phyloP scores from a whole-genome alignment of 1,140 invertebrate species.

The Cepaea nemoralis region DNA sequence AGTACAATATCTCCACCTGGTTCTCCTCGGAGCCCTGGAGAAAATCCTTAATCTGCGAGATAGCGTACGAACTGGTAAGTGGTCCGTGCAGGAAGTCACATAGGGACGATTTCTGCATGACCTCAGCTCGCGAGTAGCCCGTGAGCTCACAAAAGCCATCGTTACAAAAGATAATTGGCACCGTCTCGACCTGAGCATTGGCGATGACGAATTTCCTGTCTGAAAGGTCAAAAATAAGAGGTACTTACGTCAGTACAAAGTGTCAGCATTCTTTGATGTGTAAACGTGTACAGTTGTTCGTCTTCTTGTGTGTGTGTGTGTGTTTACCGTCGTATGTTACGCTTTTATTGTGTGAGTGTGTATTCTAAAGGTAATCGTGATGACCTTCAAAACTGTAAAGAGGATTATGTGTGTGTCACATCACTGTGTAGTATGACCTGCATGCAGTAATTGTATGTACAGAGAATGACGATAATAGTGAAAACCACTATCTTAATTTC shows the following conservation, averaged over 20 bases:
- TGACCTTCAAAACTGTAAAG: too few relatives aligned
- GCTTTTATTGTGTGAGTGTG: too few relatives aligned
- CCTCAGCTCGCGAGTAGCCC: conserved; percentile 82
- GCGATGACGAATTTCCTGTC: conserved; percentile 89
- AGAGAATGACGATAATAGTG: too few relatives aligned
- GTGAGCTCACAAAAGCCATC: conserved; percentile 87
- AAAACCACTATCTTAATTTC: too few relatives aligned
- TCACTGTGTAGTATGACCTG: too few relatives aligned
- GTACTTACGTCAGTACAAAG: not conserved
- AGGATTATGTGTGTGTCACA: too few relatives aligned
- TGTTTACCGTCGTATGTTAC: too few relatives aligned
- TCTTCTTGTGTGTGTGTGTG: too few relatives aligned
- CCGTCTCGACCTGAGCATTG: conserved; percentile 83
- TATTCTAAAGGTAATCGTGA: too few relatives aligned
- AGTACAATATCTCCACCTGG: conserved; percentile 86
- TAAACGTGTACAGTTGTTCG: too few relatives aligned
- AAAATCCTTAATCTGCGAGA: conserved; percentile 80
- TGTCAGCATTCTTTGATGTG: not conserved
- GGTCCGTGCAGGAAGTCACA: conserved; percentile 87
- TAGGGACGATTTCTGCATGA: conserved; percentile 83
- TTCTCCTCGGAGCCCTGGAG: conserved; percentile 82
- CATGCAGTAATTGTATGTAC: too few relatives aligned
- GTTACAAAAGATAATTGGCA: conserved; percentile 88
- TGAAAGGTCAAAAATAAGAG: conserved; percentile 70
- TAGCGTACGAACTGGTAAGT: conserved; percentile 81